Conservation (phyloP, 2,113 vertebrate species). For the Bambusicola thoracicus region DNA sequence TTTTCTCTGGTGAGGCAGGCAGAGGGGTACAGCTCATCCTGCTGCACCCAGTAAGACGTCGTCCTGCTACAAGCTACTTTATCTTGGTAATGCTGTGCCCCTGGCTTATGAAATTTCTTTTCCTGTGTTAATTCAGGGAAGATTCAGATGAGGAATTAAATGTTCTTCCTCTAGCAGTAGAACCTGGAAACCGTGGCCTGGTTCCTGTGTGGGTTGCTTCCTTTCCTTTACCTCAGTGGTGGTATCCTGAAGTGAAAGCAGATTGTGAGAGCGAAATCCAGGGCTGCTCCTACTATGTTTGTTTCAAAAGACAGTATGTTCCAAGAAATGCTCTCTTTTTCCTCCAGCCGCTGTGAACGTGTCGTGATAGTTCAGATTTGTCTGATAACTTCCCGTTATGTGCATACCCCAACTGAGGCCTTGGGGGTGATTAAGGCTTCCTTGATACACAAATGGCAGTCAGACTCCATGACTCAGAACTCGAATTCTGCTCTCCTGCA, state of each 20-base stretch:
- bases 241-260: neutral
- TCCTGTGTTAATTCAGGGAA: neutral
- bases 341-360: neutral
- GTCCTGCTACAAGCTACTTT: neutral
- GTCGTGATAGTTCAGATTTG: neutral
- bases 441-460: neutral
- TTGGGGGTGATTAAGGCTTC: neutral
- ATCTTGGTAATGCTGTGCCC: neutral
- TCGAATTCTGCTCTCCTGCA: neutral
- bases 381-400: neutral
- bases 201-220: neutral
- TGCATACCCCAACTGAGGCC: neutral
- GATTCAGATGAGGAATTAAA: neutral
- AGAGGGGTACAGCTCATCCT: neutral
- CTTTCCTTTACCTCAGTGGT: neutral
- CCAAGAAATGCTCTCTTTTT: neutral
- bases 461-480: neutral
- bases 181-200: fast-evolving
- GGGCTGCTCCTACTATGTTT: neutral
- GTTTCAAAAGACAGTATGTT: neutral
- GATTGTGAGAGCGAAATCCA: neutral
- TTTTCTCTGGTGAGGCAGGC: neutral
- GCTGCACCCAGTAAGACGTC: neutral
- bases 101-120: neutral
- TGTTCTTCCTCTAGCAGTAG: neutral